These are phyloP conservation scores for Petroica traversi DNA, from an alignment of 2,113 vertebrate species.

Conservation along the genomic window DNA sequence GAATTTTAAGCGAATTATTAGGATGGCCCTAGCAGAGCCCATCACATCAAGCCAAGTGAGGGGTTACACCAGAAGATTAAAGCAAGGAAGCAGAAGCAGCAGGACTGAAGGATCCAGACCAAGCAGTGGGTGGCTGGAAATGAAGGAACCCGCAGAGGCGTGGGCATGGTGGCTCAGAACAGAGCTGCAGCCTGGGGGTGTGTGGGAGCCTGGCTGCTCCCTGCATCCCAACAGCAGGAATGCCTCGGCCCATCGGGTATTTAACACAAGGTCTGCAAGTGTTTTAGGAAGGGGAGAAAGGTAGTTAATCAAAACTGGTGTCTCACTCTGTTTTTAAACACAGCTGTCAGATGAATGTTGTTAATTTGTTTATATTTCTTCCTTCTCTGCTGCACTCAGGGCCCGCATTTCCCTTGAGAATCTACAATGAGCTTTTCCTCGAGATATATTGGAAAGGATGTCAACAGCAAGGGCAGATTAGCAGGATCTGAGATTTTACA, in stretches of 20 bases:
- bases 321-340: background rate
- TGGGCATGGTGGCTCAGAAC: background rate
- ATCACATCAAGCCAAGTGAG: background rate
- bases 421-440: background rate
- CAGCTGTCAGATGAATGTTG: background rate
- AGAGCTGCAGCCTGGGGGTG: background rate
- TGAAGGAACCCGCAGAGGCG: background rate
- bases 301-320: background rate
- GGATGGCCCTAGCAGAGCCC: background rate
- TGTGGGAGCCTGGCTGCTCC: background rate
- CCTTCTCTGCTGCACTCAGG: background rate
- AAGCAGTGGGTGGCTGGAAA: background rate
- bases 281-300: background rate
- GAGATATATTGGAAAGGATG: background rate
- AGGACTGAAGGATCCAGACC: background rate
- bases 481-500: background rate
- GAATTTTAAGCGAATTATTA: background rate
- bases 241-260: accelerated
- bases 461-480: background rate
- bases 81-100: background rate
- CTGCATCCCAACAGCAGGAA: background rate
- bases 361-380: background rate
- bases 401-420: background rate
- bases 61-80: background rate
- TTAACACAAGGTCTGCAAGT: background rate